A percentile compares a stretch with the other conserved stretches of the same genome.
Evolutionary conservation across 2,797 vertebrate genomes (phyloP).

Genomic region (Gymnothorax javanicus): DNA sequence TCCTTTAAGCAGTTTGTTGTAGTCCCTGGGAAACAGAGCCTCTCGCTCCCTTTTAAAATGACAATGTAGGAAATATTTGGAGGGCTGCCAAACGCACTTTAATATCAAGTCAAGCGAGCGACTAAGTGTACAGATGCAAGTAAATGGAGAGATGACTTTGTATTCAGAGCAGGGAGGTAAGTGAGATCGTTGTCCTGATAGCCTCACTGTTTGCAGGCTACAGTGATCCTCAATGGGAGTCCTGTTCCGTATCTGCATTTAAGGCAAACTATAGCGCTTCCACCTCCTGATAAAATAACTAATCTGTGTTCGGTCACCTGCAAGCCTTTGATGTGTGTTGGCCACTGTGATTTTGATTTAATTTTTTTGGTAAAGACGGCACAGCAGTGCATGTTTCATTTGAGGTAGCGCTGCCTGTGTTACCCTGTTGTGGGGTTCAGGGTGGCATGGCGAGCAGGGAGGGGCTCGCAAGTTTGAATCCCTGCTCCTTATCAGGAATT

Average conservation of each 20-base stretch:
- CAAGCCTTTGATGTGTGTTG: slow-evolving; percentile 70
- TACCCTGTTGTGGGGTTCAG: background rate
- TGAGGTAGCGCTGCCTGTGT: slow-evolving; percentile 33
- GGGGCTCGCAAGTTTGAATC: slow-evolving; percentile 28
- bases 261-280: slow-evolving; percentile 63
- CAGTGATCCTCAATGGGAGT: slow-evolving; percentile 57
- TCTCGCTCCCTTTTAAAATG: slow-evolving; percentile 32
- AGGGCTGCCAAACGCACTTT: slow-evolving; percentile 69
- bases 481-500: slow-evolving; percentile 50
- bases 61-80: slow-evolving; percentile 70
- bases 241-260: slow-evolving; percentile 62
- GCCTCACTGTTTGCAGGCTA: slow-evolving; percentile 66
- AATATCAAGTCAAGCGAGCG: slow-evolving; percentile 74
- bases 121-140: slow-evolving; percentile 73
- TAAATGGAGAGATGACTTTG: slow-evolving; percentile 58
- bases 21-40: slow-evolving; percentile 15
- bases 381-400: slow-evolving; percentile 40
- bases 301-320: slow-evolving; percentile 67
- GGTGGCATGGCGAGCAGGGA: background rate
- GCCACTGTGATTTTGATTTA: slow-evolving; percentile 51
- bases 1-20: slow-evolving; percentile 25
- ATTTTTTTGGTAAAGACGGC: slow-evolving; percentile 34
- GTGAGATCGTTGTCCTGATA: slow-evolving; percentile 63
- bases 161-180: slow-evolving; percentile 72
- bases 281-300: slow-evolving; percentile 70